Percentiles rank a stretch among this genome's conserved stretches.
These are phyloP conservation scores for Oceanodroma leucorhoa DNA, from an alignment of 2,797 vertebrate species.

Conservation along the genomic window DNA sequence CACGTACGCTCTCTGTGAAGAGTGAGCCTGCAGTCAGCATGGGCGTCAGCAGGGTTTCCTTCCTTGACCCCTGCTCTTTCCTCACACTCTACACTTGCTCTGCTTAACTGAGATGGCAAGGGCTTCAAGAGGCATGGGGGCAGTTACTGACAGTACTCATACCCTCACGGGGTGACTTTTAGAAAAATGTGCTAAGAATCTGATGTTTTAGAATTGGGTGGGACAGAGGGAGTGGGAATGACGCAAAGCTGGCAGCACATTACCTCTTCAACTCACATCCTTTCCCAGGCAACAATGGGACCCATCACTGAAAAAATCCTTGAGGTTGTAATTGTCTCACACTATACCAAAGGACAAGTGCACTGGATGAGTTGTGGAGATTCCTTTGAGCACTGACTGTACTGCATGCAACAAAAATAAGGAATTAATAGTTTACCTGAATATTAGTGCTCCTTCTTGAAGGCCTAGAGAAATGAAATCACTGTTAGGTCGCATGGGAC, in stretches of 20 bases:
- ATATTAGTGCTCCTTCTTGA: constrained; percentile 86
- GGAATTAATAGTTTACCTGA: constrained; percentile 78
- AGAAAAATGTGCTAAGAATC: neutral
- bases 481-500: constrained; percentile 87
- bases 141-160: fast-evolving
- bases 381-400: neutral
- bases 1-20: neutral
- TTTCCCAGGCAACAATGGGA: neutral
- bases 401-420: neutral
- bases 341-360: neutral
- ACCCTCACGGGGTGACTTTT: neutral
- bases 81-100: neutral
- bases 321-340: neutral
- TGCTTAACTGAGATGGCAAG: neutral
- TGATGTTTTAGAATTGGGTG: fast-evolving
- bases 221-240: neutral
- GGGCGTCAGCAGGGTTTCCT: fast-evolving
- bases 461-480: constrained; percentile 94
- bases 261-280: neutral
- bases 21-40: neutral
- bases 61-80: fast-evolving
- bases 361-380: neutral
- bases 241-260: neutral
- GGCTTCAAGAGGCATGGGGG: neutral
- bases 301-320: neutral